Base-by-base conservation (phyloP, 2,888 invertebrate genomes). In the Diploptera punctata region DNA sequence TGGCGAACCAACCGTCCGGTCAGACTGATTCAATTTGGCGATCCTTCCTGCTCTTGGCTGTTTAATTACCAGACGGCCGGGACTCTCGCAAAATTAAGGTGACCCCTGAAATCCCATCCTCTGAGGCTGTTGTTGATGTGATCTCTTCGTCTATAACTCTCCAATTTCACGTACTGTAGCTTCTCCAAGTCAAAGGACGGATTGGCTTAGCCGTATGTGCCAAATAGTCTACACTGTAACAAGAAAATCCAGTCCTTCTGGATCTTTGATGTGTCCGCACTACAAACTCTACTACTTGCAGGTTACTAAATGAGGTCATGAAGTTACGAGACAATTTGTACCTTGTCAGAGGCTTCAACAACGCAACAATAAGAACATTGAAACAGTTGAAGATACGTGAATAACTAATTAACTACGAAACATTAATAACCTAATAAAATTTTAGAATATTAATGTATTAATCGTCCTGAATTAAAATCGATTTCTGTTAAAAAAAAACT, bases 121-220 rank as follows among this genome's bases (percentile, higher is more conserved):
- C 33, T 29, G 43, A 69, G 67, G 70, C 54, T 70, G 73, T 73
- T 73, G 73, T 73, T 70, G 73, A 73, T 73, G 73, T 65, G 69
- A 72, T 38, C 60, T 68, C 67, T 31, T 61, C 68, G 68, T 62
- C 72, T 65, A 69, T 72, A 72, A 72, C 69, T 72, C 65, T 62
- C 68, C 72, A 69, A 72, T 72, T 72, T 31, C 72, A 26, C 13
- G 26, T 57, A n/a, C 26, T 31, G 57, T 29, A 57, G 10, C 16
- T 24, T 26, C 26, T 26, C 29, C 57, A 26, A 57, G 29, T 26
- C n/a, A 16, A 31, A 31, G n/a, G 57, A 19, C 4, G 29, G 29
- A 57, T 31, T 57, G 57, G 29, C 13, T n/a, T 16, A 24, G 9
- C 24, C n/a, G 57, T 16, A 16, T 13, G 29, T 57, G 57, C 57